These are phyloP conservation scores for Drosophila pseudoobscura DNA, from an alignment of 1,140 invertebrate species.

Conservation along the genomic window DNA sequence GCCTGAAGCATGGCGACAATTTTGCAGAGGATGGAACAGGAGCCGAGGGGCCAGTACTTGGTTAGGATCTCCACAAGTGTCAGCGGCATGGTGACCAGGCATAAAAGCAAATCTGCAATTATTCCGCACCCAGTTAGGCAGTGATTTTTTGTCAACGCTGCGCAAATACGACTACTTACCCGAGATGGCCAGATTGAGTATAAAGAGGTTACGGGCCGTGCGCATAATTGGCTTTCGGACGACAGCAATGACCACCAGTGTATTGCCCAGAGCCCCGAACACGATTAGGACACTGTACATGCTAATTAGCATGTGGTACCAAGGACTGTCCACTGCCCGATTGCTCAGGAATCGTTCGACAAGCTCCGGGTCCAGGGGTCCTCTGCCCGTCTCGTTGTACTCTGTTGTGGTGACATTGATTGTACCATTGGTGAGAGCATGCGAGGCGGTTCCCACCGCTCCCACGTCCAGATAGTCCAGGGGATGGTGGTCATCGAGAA, in stretches of 20 bases:
- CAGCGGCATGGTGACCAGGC: constrained; percentile 93
- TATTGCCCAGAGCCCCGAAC: constrained; percentile 91
- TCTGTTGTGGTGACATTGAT: constrained; percentile 22
- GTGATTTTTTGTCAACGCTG: neutral
- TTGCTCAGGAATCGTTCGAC: constrained; percentile 87
- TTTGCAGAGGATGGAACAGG: constrained; percentile 89
- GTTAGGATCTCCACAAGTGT: constrained; percentile 92
- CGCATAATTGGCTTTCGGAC: constrained; percentile 92
- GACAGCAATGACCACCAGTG: constrained; percentile 90
- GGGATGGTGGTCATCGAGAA: constrained; percentile 43
- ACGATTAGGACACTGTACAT: constrained; percentile 90
- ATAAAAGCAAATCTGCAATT: constrained; percentile 89
- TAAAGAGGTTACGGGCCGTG: constrained; percentile 94
- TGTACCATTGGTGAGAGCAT: constrained; percentile 11
- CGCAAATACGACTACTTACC: constrained; percentile 64
- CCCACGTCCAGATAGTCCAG: constrained; percentile 53
- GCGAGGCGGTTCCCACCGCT: neutral
- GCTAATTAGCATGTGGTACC: constrained; percentile 87
- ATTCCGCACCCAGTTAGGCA: constrained; percentile 15
- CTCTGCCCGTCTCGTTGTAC: constrained; percentile 30
- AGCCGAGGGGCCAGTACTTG: constrained; percentile 89
- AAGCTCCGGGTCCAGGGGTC: constrained; percentile 71
- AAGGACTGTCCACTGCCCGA: constrained; percentile 87
- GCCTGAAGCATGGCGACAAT: constrained; percentile 92
- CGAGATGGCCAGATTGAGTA: constrained; percentile 94